These are phyloP conservation scores for Acleris sparsana DNA, from an alignment of 2,888 invertebrate species.

Conservation along the genomic window DNA sequence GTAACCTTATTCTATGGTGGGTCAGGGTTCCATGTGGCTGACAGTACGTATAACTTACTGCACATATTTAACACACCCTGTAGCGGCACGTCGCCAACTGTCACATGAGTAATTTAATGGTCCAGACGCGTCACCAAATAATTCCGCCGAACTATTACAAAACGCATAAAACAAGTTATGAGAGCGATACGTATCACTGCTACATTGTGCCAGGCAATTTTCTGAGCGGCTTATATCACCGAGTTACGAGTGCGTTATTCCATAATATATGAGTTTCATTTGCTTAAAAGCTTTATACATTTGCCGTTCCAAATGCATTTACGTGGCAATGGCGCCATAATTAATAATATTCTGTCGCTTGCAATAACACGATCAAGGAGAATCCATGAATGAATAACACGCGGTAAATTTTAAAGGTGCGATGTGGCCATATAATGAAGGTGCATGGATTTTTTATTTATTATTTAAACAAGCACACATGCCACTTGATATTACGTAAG, in stretches of 20 bases:
- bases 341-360: slow-evolving; percentile 68
- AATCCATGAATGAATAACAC: slow-evolving; percentile 52
- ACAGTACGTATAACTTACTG: too few relatives aligned
- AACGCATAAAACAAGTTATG: slow-evolving; percentile 64
- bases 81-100: too few relatives aligned
- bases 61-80: too few relatives aligned
- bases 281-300: slow-evolving; percentile 79
- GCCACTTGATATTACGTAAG: too few relatives aligned
- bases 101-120: slow-evolving; percentile 50
- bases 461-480: too few relatives aligned
- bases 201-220: slow-evolving; percentile 72
- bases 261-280: slow-evolving; percentile 78
- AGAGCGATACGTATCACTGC: slow-evolving; percentile 59
- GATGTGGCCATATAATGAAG: neutral
- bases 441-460: too few relatives aligned
- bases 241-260: slow-evolving; percentile 75
- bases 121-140: slow-evolving; percentile 46
- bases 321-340: slow-evolving; percentile 62
- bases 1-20: too few relatives aligned
- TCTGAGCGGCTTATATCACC: slow-evolving; percentile 71
- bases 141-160: slow-evolving; percentile 57
- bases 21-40: too few relatives aligned
- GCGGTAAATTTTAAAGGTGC: slow-evolving; percentile 40
- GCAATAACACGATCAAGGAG: slow-evolving; percentile 60
- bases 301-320: slow-evolving; percentile 68